Base-by-base conservation (phyloP, 2,113 vertebrate genomes). In the Leptobrachium ailaonicum region DNA sequence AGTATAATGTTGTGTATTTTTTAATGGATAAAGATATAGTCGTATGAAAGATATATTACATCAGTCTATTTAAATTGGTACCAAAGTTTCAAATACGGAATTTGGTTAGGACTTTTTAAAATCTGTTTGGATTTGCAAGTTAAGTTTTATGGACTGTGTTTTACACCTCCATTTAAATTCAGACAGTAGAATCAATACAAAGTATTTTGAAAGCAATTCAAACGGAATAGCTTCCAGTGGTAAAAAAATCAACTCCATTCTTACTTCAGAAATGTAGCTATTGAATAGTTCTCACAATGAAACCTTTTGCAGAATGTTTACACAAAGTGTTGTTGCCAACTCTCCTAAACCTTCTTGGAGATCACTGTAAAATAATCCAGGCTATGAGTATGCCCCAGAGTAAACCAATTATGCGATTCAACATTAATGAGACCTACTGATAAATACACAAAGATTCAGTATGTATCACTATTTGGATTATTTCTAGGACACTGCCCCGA, bases 181-280 rank as follows among this genome's bases (percentile, higher is more conserved):
- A 32, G 47, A 13, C 9, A 50, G 47, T 50, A 53, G 60, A 73
- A 66, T 75, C 20, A 53, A 50, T 53, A n/a, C 7, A 0, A 20
- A 53, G 7, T 42, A 67, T 50, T 67, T 67, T 67, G 66, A 78
- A 83, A 70, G 44, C 69, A 2, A 4, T 44, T 62, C 83, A 82
- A 53, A 72, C 12, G 68, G 68, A 7, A 77, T 84, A 75, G 2
- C 60, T 82, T 14, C 47, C 80, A 50, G 8, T 5, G 47, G 8
- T 82, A 47, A 10, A 44, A 83, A 63, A 69, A 67, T 60, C 1
- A 20, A 40, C 66, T 67, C 41, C 3, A 67, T 67, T 42, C 66
- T 67, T 10, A 6, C 41, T 11, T 67, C 66, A 67, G 66, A 67
- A 67, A 67, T 42, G 3, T 41, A 67, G 66, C 66, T 67, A 67